These are phyloP conservation scores for Rhinella marina DNA, from an alignment of 2,797 vertebrate genomes.

Conservation along the genomic window DNA sequence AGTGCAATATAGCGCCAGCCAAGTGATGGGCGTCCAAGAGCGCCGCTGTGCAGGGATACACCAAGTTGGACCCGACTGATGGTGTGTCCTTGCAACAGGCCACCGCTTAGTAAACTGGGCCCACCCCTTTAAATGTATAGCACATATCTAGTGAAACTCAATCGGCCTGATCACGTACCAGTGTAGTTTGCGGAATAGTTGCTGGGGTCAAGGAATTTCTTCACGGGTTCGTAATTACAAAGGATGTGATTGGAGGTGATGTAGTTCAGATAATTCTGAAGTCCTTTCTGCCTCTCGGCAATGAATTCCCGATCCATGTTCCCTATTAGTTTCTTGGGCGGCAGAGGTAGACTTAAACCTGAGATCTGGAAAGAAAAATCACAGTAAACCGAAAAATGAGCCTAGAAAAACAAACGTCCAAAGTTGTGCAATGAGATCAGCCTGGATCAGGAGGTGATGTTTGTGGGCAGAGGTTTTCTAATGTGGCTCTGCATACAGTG, in stretches of 20 bases:
- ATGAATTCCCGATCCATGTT: constrained; percentile 99
- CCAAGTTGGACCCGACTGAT: too few relatives aligned
- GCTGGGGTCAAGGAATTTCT: constrained; percentile 95
- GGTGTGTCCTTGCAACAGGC: too few relatives aligned
- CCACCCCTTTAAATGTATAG: neutral
- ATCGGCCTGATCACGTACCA: constrained; percentile 75
- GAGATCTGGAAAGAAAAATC: constrained; percentile 81
- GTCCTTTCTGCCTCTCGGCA: constrained; percentile 92
- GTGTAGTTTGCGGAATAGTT: constrained; percentile 95
- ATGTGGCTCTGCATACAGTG: neutral
- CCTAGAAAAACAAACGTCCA: neutral
- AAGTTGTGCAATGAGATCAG: neutral
- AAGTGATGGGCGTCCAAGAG: too few relatives aligned
- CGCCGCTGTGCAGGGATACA: too few relatives aligned
- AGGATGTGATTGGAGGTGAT: constrained; percentile 92
- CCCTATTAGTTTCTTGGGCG: constrained; percentile 94
- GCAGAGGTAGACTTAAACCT: constrained; percentile 89
- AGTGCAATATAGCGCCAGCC: too few relatives aligned
- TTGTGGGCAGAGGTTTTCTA: neutral
- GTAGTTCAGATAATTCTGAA: constrained; percentile 92
- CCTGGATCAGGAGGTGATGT: neutral
- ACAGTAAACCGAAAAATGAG: neutral
- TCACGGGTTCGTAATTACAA: constrained; percentile 86
- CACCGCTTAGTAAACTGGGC: neutral
- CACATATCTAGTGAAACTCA: neutral